Evolutionary conservation across 2,797 vertebrate species (phyloP).

Genomic region (Decapterus maruadsi): DNA sequence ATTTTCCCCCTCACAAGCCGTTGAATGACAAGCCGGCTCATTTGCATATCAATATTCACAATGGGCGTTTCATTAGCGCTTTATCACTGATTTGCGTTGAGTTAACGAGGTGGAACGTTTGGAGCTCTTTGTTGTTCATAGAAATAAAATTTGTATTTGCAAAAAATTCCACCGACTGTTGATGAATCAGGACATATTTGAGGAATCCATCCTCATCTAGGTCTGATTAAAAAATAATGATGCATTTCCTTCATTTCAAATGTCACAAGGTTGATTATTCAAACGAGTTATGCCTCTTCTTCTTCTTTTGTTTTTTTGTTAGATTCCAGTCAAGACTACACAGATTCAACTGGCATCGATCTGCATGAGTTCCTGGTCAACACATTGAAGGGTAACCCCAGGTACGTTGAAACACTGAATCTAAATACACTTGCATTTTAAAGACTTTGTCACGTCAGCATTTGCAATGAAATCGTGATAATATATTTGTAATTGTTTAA

Average conservation of each 20-base stretch:
- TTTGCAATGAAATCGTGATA: no score
- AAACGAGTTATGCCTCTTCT: not conserved
- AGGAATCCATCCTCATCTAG: not conserved
- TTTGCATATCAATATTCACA: slow-evolving; percentile 53
- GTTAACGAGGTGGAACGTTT: slow-evolving; percentile 48
- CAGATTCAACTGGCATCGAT: slow-evolving; percentile 99
- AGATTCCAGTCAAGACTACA: slow-evolving; percentile 99
- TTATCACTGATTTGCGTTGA: slow-evolving; percentile 41
- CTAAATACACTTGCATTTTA: no score
- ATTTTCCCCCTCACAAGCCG: not conserved
- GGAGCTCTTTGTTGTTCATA: slow-evolving; percentile 15
- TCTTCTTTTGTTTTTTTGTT: slow-evolving; percentile 14
- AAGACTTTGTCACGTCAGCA: no score
- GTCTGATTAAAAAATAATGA: no score
- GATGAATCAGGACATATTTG: not conserved
- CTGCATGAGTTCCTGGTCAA: slow-evolving; percentile 99
- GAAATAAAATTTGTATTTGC: slow-evolving; percentile 12
- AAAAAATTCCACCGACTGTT: not conserved
- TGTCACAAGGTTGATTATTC: not conserved
- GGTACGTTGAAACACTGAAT: slow-evolving; percentile 76
- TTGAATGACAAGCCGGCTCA: slow-evolving; percentile 47
- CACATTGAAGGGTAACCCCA: slow-evolving; percentile 98
- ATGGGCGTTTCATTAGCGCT: slow-evolving; percentile 33
- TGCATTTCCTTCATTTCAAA: not conserved
- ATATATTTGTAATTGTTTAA: no score